Conservation (phyloP, 2,113 vertebrate genomes). For the Gymnobelideus leadbeateri region DNA sequence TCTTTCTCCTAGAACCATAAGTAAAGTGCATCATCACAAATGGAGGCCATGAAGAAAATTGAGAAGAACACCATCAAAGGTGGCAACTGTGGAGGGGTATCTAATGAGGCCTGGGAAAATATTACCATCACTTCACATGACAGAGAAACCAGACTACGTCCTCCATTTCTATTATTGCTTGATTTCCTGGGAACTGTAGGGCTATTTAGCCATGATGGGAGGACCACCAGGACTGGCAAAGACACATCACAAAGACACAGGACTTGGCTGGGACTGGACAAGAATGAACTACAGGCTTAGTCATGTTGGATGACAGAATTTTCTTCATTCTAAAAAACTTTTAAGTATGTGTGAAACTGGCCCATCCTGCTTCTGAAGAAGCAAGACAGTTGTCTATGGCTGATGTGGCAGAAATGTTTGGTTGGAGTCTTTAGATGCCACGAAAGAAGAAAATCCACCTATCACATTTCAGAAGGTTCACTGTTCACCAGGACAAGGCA, state of each 20-base stretch:
- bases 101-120: conserved; percentile 33
- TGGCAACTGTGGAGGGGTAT: conserved; percentile 51
- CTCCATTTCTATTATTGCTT: conserved; percentile 82
- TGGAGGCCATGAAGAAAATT: conserved; percentile 73
- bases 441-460: conserved; percentile 56
- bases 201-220: conserved; percentile 66
- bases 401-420: neutral
- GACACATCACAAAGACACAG: conserved; percentile 51
- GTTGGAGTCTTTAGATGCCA: conserved; percentile 55
- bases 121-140: conserved; percentile 46
- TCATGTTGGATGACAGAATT: conserved; percentile 55
- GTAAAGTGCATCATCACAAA: conserved; percentile 83
- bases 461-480: conserved; percentile 44
- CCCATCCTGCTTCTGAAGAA: conserved; percentile 71
- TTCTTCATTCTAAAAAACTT: conserved; percentile 66
- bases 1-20: conserved; percentile 83
- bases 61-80: conserved; percentile 58
- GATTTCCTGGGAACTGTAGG: conserved; percentile 75
- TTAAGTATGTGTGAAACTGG: conserved; percentile 50
- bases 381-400: conserved; percentile 65
- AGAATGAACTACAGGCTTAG: neutral
- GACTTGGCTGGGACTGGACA: conserved; percentile 26
- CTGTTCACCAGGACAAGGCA: conserved; percentile 34
- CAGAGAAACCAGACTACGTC: conserved; percentile 15
- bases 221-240: conserved; percentile 78